A percentile compares a stretch with the other conserved stretches of the same genome.
These are phyloP conservation scores for Hoplodrina ambigua DNA, from an alignment of 2,888 invertebrate genomes.

Conservation along the genomic window DNA sequence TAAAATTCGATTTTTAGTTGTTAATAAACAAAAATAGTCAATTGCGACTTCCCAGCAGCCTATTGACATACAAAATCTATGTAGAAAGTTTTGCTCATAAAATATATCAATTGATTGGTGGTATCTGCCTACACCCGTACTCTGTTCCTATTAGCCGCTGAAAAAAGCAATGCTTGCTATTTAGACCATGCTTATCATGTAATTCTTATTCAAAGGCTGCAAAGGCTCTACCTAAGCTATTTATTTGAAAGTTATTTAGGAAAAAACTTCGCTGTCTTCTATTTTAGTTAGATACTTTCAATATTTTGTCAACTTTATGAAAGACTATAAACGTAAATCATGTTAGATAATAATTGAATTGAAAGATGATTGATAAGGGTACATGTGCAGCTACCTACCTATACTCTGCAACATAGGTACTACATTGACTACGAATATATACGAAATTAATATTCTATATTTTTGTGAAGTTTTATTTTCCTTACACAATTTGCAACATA, in stretches of 20 bases:
- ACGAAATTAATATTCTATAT: constrained; percentile 46
- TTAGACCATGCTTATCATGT: too few species aligned
- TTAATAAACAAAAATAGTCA: too few species aligned
- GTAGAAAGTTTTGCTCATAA: too few species aligned
- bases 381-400: constrained; percentile 16
- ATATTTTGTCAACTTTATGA: constrained; percentile 1
- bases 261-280: not conserved
- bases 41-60: too few species aligned
- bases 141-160: not conserved
- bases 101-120: too few species aligned
- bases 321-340: not conserved
- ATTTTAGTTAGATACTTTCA: not conserved
- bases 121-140: too few species aligned
- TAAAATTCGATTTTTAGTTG: too few species aligned
- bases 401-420: constrained; percentile 29
- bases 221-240: too few species aligned
- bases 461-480: constrained; percentile 48
- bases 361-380: not conserved
- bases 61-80: too few species aligned
- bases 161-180: not conserved
- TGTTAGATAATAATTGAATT: not conserved
- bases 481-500: not conserved
- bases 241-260: not conserved
- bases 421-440: constrained; percentile 42
- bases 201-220: not conserved